phyloP scores from a whole-genome alignment of 2,888 invertebrate species.

The Argyra leucocephala region DNA sequence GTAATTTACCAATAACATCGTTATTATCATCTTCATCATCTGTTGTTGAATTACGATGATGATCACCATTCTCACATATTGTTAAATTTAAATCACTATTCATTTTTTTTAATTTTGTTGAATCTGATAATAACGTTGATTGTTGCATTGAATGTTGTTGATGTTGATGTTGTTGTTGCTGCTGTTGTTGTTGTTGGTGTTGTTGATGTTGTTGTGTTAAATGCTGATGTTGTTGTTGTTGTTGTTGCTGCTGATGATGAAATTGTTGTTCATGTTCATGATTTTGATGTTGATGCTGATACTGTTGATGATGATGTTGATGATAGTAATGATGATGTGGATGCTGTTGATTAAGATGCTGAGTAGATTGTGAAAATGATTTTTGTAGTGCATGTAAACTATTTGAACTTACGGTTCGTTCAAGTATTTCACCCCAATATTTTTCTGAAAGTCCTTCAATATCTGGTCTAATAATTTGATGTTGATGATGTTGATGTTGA shows the following conservation, averaged over 20 bases:
- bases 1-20: conserved; percentile 20
- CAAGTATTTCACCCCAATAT: conserved; percentile 69
- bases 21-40: conserved; percentile 5
- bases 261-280: not conserved
- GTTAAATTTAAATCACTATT: conserved; percentile 39
- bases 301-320: not conserved
- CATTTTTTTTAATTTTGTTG: conserved; percentile 10
- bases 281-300: not conserved
- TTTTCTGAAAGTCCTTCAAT: conserved; percentile 60
- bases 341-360: conserved; percentile 27
- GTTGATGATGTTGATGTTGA: conserved; percentile 18
- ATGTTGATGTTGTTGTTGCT: conserved; percentile 26
- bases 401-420: conserved; percentile 64
- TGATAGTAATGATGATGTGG: conserved; percentile 13
- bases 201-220: conserved; percentile 18
- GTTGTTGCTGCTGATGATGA: conserved; percentile 4
- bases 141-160: conserved; percentile 17
- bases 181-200: conserved; percentile 24
- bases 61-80: conserved; percentile 18
- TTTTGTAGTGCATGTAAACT: conserved; percentile 61
- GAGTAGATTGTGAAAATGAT: conserved; percentile 34
- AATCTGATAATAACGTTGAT: conserved; percentile 19
- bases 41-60: not conserved
- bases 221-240: conserved; percentile 10
- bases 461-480: conserved; percentile 43